Conservation (phyloP, 2,113 vertebrate genomes). For the Urocolius indicus region DNA sequence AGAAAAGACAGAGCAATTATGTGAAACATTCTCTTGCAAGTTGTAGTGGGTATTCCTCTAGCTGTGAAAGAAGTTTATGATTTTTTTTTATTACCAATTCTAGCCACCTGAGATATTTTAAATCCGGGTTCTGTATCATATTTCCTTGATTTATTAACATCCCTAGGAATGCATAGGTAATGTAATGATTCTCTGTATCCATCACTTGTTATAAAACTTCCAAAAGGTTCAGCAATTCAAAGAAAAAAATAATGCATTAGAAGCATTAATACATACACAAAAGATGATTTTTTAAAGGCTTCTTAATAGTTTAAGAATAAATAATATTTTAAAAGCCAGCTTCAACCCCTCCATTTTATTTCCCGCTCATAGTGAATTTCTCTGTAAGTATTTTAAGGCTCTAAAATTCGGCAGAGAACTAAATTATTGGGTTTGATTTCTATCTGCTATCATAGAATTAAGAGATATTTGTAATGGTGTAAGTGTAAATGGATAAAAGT, state of each 20-base stretch:
- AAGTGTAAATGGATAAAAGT: not conserved
- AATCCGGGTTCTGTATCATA: not conserved
- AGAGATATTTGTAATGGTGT: not conserved
- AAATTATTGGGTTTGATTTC: not conserved
- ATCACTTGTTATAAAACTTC: not conserved
- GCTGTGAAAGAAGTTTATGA: not conserved
- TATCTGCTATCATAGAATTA: not conserved
- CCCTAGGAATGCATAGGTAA: not conserved
- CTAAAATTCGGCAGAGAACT: not conserved
- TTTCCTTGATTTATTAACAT: not conserved
- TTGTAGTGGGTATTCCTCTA: not conserved
- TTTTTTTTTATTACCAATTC: not conserved
- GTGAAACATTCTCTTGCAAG: not conserved
- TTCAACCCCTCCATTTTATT: not conserved
- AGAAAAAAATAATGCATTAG: not conserved
- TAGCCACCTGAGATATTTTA: not conserved
- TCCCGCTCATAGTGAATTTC: not conserved
- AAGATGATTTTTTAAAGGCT: not conserved
- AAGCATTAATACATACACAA: not conserved
- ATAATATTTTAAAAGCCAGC: not conserved
- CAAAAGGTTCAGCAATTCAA: not conserved
- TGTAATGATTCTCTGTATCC: not conserved
- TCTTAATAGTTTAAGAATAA: not conserved
- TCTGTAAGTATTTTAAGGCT: not conserved
- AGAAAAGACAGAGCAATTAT: constrained; percentile 2